phyloP scores from a whole-genome alignment of 92 coral and sea anemone species.

The Epizoanthus ramosus region DNA sequence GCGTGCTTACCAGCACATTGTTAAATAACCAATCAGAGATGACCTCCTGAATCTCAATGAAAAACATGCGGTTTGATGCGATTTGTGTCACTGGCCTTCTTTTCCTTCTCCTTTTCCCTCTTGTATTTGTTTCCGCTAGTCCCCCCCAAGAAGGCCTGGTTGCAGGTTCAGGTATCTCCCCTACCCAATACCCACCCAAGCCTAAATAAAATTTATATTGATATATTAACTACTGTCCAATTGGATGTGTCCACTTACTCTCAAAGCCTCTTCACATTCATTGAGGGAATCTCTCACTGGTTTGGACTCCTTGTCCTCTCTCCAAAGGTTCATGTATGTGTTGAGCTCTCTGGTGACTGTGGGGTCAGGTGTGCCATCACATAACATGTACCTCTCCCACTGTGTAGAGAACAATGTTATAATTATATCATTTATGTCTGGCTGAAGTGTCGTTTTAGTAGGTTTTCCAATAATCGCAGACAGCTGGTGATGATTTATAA shows the following conservation, averaged over 20 bases:
- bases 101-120: no score
- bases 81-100: no score
- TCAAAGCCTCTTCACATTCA: constrained; percentile 82
- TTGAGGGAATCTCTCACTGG: constrained; percentile 63
- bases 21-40: no score
- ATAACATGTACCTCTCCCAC: constrained; percentile 95
- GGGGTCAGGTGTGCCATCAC: constrained; percentile 98
- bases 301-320: constrained; percentile 63
- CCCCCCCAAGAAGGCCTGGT: no score
- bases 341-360: constrained; percentile 80
- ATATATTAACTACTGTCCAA: not conserved
- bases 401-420: constrained; percentile 21
- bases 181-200: not conserved
- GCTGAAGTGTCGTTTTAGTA: not conserved
- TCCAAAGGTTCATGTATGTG: constrained; percentile 89
- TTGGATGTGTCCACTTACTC: constrained; percentile 47
- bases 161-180: no score
- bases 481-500: no score
- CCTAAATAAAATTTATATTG: not conserved
- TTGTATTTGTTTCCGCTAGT: no score
- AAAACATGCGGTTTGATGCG: no score
- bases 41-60: no score
- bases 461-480: no score
- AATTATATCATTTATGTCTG: not conserved
- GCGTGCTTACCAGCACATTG: no score